Base-by-base conservation (phyloP, 2,888 invertebrate genomes). In the Eumerus sabulonum region DNA sequence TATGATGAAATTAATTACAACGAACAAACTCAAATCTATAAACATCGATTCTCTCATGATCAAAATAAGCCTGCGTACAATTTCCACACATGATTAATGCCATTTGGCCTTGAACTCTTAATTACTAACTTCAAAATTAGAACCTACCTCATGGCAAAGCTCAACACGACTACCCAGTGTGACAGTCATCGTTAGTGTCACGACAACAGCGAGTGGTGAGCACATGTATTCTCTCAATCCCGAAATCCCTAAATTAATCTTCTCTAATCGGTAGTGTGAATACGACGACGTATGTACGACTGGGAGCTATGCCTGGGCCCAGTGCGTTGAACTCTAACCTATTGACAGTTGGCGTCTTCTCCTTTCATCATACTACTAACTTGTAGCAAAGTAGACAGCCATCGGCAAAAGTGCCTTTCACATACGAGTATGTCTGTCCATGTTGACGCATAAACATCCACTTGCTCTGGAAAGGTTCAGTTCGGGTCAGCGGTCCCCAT, bases 381-480 rank as follows among this genome's bases (percentile, higher is more conserved):
- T n/a, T n/a, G 40, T 53, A 27, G 1, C 13, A 36, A 16, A 11
- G 45, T 14, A 18, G 35, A 40, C 13, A 38, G 74, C 74, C 79
- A 40, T 51, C 56, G 79, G 79, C 74, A 45, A 74, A n/a, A 44
- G 27, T 68, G 67, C 73, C 77, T 77, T 77, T 77, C 77, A 77
- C 73, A 73, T 40, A 66, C 9, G 7, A 11, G n/a, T 57, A 47
- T 51, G n/a, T 27, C 27, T 27, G 27, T 27, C n/a, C n/a, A n/a
- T n/a, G 56, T 59, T 62, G 57, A 63, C 51, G 72, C 60, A 27
- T 27, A 27, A 27, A 27, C 40, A 66, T 72, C 56, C 45, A 18
- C 27, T 51, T 60, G 51, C 56, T 59, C 53, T 62, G 67, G 48
- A 68, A 77, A 73, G 67, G 77, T 73, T 77, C 63, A 68, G 62